Percentiles rank a stretch among this genome's conserved stretches.
These are phyloP conservation scores for Crossaster papposus DNA, from an alignment of 53 echinoderm and acorn worm species.

Conservation along the genomic window DNA sequence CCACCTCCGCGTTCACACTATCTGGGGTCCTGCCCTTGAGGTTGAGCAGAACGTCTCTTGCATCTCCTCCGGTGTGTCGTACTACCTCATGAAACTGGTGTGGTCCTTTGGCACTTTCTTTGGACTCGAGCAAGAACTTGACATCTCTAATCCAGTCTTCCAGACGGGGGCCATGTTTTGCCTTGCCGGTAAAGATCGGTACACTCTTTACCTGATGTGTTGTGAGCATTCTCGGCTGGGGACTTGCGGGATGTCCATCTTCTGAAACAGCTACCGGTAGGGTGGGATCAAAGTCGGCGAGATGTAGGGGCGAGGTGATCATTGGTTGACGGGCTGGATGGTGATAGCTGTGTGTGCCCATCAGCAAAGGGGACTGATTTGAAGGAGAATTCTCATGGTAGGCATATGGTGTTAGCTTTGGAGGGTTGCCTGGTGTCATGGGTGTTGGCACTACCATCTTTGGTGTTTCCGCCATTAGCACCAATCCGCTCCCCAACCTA, in stretches of 20 bases:
- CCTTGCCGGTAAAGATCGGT: neutral
- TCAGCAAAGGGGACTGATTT: neutral
- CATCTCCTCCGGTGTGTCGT: slow-evolving; percentile 13
- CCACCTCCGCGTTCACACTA: neutral
- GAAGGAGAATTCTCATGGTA: neutral
- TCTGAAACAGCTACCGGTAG: neutral
- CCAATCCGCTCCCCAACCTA: neutral
- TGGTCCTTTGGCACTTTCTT: no score
- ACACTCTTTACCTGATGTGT: slow-evolving; percentile 10
- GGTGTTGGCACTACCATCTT: neutral
- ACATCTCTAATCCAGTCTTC: no score
- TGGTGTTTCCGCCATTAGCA: neutral
- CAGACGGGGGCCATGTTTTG: no score
- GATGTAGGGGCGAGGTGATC: slow-evolving; percentile 19
- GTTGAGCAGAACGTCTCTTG: no score
- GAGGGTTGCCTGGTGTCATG: neutral
- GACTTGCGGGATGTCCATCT: neutral
- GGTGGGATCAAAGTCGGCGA: slow-evolving; percentile 2
- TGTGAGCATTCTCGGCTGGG: neutral
- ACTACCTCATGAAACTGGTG: slow-evolving; percentile 35
- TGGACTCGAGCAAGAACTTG: no score
- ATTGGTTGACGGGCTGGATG: no score
- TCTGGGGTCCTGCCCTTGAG: neutral
- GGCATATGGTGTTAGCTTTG: neutral
- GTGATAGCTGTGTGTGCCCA: neutral